phyloP scores from a whole-genome alignment of 2,888 invertebrate species.

The Dione vanillae region DNA sequence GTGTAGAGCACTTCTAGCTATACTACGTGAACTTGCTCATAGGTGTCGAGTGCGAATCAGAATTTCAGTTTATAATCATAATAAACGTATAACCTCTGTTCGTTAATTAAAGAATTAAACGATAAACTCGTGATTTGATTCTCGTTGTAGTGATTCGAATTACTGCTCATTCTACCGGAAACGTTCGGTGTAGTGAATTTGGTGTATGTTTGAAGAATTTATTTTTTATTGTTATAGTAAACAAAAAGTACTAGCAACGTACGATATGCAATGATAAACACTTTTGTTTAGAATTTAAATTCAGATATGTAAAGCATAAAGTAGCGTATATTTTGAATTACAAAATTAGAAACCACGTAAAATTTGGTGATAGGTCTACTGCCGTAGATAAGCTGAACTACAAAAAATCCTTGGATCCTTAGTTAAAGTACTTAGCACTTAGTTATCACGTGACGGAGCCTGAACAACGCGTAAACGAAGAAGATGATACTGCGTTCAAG shows the following conservation, averaged over 20 bases:
- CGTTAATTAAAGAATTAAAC: slow-evolving; percentile 43
- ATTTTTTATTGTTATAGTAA: slow-evolving; percentile 20
- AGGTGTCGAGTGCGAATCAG: slow-evolving; percentile 20
- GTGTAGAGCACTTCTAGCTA: slow-evolving; percentile 24
- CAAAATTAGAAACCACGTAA: no score
- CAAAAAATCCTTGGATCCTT: no score
- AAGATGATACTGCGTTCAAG: no score
- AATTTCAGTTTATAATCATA: slow-evolving; percentile 18
- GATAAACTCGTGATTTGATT: slow-evolving; percentile 33
- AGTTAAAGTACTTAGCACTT: no score
- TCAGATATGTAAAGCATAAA: no score
- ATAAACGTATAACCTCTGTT: slow-evolving; percentile 25
- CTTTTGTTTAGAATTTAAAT: neutral
- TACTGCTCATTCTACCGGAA: slow-evolving; percentile 26
- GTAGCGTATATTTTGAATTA: no score
- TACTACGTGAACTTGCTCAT: slow-evolving; percentile 23
- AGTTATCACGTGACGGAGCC: no score
- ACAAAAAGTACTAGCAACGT: slow-evolving; percentile 2
- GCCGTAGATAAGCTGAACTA: no score
- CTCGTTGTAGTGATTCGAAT: slow-evolving; percentile 23
- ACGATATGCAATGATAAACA: neutral
- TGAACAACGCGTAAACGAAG: no score
- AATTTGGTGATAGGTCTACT: no score
- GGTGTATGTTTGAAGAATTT: slow-evolving; percentile 5
- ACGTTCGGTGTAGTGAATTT: neutral